phyloP scores from a whole-genome alignment of 2,797 vertebrate genomes.

The Buphagus erythrorhynchus region DNA sequence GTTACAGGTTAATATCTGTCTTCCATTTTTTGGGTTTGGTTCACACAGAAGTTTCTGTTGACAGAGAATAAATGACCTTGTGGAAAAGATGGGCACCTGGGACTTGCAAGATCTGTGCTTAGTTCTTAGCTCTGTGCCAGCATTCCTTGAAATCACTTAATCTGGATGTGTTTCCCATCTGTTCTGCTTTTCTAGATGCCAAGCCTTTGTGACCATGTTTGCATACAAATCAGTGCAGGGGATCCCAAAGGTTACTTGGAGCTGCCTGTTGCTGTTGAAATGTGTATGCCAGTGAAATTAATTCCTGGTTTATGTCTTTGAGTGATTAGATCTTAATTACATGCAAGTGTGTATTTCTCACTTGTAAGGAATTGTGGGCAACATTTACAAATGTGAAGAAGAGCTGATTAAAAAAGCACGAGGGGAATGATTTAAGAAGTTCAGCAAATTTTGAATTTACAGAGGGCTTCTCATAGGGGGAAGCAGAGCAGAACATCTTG shows the following conservation, averaged over 20 bases:
- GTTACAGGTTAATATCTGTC: neutral
- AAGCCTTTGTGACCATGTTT: neutral
- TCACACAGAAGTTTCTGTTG: neutral
- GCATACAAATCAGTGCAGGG: neutral
- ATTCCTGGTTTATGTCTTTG: neutral
- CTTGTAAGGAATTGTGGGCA: neutral
- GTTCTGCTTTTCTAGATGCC: neutral
- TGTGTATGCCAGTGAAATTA: neutral
- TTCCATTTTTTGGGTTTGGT: neutral
- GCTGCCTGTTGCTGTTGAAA: neutral
- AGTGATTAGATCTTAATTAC: slow-evolving; percentile 10
- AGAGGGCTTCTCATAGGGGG: neutral
- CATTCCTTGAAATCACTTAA: neutral
- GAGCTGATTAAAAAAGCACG: neutral
- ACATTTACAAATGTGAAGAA: neutral
- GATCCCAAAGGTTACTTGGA: neutral
- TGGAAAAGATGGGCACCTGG: neutral
- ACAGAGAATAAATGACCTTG: neutral
- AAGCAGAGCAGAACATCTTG: neutral
- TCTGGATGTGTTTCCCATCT: neutral
- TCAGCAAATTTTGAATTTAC: neutral
- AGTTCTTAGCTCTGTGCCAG: neutral
- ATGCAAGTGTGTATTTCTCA: neutral
- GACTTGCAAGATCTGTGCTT: neutral
- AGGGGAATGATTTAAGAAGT: neutral